phyloP scores from a whole-genome alignment of 2,888 invertebrate genomes.

The Volucella zonaria region DNA sequence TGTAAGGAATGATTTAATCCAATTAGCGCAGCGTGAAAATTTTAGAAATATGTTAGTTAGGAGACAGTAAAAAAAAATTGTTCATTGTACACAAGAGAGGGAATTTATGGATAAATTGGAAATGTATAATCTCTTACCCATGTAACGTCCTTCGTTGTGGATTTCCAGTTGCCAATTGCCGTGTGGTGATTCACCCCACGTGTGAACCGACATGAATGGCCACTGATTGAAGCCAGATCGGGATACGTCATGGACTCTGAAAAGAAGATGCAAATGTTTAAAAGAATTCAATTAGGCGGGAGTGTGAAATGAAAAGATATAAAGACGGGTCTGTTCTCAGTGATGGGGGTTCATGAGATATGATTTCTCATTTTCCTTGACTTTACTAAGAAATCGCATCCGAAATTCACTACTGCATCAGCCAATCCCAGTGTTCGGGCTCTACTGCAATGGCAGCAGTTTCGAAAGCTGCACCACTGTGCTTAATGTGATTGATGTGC shows the following conservation, averaged over 20 bases:
- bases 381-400: no score
- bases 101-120: not conserved
- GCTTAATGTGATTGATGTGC: no score
- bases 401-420: no score
- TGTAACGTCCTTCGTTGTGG: conserved; percentile 94
- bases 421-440: no score
- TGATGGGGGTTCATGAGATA: no score
- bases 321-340: no score
- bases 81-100: conserved; percentile 35
- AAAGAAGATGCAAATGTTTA: conserved; percentile 39
- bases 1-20: conserved; percentile 54
- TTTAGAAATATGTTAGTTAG: conserved; percentile 60
- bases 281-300: not conserved
- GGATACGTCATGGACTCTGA: conserved; percentile 89
- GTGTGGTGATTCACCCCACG: conserved; percentile 97
- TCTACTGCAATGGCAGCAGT: no score
- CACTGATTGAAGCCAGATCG: conserved; percentile 96
- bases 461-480: no score
- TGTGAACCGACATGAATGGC: conserved; percentile 99
- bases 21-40: conserved; percentile 78
- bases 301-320: no score
- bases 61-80: conserved; percentile 43
- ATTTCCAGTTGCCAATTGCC: conserved; percentile 98
- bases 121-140: conserved; percentile 86
- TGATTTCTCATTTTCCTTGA: no score